A percentile compares a stretch with the other conserved stretches of the same genome.
phyloP scores from a whole-genome alignment of 2,888 invertebrate genomes.

The Stomorhina lunata region DNA sequence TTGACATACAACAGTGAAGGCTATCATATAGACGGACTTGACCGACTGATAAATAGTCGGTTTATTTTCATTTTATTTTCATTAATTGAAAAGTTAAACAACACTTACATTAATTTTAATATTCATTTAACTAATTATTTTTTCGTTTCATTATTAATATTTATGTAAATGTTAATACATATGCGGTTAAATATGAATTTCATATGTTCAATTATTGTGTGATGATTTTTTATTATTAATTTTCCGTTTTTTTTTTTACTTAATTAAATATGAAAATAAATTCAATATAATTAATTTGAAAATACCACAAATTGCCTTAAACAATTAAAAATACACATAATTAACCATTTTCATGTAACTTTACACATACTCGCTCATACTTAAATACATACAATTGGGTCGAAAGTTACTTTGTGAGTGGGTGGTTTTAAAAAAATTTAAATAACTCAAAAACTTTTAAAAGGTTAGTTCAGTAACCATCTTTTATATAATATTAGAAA shows the following conservation, averaged over 20 bases:
- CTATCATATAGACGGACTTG: too few relatives aligned
- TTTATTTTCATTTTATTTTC: background rate
- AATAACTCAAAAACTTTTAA: too few relatives aligned
- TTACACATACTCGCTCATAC: background rate
- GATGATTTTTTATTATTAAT: constrained; percentile 40
- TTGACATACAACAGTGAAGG: too few relatives aligned
- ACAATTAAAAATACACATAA: constrained; percentile 12
- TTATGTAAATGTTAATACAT: constrained; percentile 19
- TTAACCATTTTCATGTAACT: background rate
- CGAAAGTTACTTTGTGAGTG: too few relatives aligned
- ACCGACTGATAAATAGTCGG: too few relatives aligned
- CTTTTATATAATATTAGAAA: too few relatives aligned
- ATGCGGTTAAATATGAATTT: background rate
- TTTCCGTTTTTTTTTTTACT: constrained; percentile 8
- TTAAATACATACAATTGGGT: too few relatives aligned
- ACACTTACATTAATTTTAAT: background rate
- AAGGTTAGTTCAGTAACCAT: too few relatives aligned
- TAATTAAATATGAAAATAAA: constrained; percentile 50
- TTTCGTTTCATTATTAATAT: constrained; percentile 33
- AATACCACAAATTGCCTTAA: constrained; percentile 50
- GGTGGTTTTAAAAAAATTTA: too few relatives aligned
- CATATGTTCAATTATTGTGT: background rate
- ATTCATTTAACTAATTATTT: background rate
- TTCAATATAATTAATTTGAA: constrained; percentile 52
- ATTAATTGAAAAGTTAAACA: constrained; percentile 17